Base-by-base conservation (phyloP, 2,797 vertebrate genomes). In the Sebastes steindachneri region DNA sequence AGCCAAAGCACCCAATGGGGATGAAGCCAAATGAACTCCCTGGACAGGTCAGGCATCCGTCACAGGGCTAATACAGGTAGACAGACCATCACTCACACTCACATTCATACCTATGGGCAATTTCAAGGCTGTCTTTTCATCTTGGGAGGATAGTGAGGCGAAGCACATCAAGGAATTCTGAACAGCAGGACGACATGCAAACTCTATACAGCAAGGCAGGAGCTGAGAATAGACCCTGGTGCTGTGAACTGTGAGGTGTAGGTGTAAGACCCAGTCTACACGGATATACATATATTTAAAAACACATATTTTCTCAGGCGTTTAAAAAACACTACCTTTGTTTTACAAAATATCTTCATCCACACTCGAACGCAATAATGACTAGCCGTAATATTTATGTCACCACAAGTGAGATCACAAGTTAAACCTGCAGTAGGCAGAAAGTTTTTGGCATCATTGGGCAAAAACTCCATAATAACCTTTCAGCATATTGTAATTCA, bases 71-170 rank as follows among this genome's bases (percentile, higher is more conserved):
- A 86, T 45, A 14, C 53, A 67, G 68, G 41, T 48, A 21, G 76
- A 68, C n/a, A 82, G 73, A 75, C 73, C 11, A 63, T 83, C 84
- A 71, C 57, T 76, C 68, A 71, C 64, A 12, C 68, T 69, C 21
- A 35, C 25, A 45, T 57, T 65, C 63, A 75, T 37, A 79, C 68
- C 75, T 78, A 4, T 60, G 33, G 53, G 68, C 65, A 64, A 64
- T 82, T 76, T 83, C 12, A 68, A 71, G 64, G 67, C 68, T 68
- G 80, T 78, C 68, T 75, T 62, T 75, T 69, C 63, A 75, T 74
- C 51, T 66, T 74, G 37, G 51, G 41, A 33, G 59, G 59, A 77
- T 7, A 35, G 41, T 7, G 37, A 69, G 68, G 11, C 0, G 2
- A 35, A 73, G 59, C 26, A 3, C 37, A 14, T 17, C 7, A 33